These are phyloP conservation scores for Palythoa grandis DNA, from an alignment of 92 coral and sea anemone genomes.

Conservation along the genomic window DNA sequence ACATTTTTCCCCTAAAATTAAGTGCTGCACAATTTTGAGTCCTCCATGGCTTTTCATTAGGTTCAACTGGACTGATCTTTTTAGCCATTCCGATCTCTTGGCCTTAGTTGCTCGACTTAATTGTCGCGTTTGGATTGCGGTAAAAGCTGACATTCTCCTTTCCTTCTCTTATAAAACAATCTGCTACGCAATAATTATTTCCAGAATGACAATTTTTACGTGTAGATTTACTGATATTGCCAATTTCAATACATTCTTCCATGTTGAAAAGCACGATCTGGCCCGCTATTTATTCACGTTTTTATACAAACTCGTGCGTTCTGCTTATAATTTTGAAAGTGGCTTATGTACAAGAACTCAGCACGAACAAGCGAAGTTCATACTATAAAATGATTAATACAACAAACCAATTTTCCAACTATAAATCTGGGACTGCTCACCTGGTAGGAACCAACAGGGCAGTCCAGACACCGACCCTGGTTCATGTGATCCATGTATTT, in stretches of 20 bases:
- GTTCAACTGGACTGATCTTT: constrained; percentile 20
- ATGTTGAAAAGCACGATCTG: background rate
- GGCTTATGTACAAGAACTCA: background rate
- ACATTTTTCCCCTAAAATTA: constrained; percentile 18
- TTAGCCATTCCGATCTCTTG: constrained; percentile 20
- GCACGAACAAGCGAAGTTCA: no score
- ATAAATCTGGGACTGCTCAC: background rate
- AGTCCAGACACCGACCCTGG: constrained; percentile 35
- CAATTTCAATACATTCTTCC: constrained; percentile 1
- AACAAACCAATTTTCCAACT: no score
- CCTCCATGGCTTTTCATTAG: constrained; percentile 21
- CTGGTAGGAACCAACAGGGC: constrained; percentile 34
- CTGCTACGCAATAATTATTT: constrained; percentile 33
- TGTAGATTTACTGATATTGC: background rate
- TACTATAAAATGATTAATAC: no score
- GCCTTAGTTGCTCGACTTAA: constrained; percentile 11
- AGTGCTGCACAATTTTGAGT: constrained; percentile 33
- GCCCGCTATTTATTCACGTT: constrained; percentile 11
- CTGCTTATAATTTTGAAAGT: background rate
- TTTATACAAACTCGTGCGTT: background rate
- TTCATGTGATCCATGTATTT: constrained; percentile 28
- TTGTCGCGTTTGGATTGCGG: constrained; percentile 29
- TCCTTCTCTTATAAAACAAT: constrained; percentile 38
- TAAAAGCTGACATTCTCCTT: constrained; percentile 36
- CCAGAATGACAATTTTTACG: constrained; percentile 3